Base-by-base conservation (phyloP, 2,113 vertebrate species). In the pig (Sus scrofa) region DNA sequence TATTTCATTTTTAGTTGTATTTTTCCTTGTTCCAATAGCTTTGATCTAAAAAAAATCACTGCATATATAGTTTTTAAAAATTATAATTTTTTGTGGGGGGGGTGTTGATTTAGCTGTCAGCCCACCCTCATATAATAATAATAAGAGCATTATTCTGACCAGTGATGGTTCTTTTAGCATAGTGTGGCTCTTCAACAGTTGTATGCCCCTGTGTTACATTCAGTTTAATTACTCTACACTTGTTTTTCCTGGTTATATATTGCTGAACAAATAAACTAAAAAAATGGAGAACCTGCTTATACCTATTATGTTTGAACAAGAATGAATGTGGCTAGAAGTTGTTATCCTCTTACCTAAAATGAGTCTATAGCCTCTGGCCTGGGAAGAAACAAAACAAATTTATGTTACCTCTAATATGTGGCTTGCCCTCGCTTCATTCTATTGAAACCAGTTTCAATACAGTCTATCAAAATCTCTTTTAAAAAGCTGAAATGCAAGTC, bases 271-370 rank as follows among this genome's bases (percentile, higher is more conserved):
- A 77, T 62, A 96, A 73, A 6, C 52, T 18, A 86, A 86, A 3
- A 84, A 60, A 4, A 67, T n/a, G 56, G 6, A 86, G 16, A 79
- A 92, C 62, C 50, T 32, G 27, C 4, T 83, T 74, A 74, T 15
- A 2, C 13, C 19, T 56, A 24, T 89, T 34, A 30, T n/a, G 18
- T 96, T 54, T 78, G n/a, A 89, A n/a, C 9, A 90, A 78, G 56
- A 87, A 65, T 26, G 27, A 74, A 75, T 52, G 20, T 65, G 24
- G 7, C 71, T 79, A 44, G 75, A 77, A 77, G 34, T 83, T 37
- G 34, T 79, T 74, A 58, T 79, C 39, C 13, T 62, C 68, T 89
- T 54, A 7, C 26, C 74, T 86, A 89, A 94, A 93, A 84, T 74
- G 30, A 74, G n/a, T 91, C 56, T 62, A 15, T 67, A n/a, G 63